Percentiles rank a stretch among this genome's conserved stretches.
These are phyloP conservation scores for Alcis repandata DNA, from an alignment of 2,888 invertebrate species.

Conservation along the genomic window DNA sequence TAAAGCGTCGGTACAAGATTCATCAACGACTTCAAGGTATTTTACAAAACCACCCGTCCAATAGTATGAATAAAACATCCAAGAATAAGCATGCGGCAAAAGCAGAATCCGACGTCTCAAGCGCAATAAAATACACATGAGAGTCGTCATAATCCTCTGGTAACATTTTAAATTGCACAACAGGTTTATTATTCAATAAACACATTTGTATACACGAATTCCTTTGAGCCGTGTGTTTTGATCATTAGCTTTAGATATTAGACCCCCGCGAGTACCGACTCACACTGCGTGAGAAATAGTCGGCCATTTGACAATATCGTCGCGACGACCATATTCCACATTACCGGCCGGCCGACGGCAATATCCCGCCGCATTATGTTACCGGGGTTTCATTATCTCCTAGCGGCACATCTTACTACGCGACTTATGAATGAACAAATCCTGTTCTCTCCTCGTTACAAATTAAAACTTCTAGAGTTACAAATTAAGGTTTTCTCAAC, in stretches of 20 bases:
- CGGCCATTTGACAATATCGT: slow-evolving; percentile 76
- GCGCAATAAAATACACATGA: slow-evolving; percentile 63
- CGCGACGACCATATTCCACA: slow-evolving; percentile 65
- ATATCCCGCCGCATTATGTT: slow-evolving; percentile 63
- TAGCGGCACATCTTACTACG: slow-evolving; percentile 56
- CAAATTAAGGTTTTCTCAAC: slow-evolving; percentile 35
- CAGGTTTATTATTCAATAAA: slow-evolving; percentile 76
- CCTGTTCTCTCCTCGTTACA: slow-evolving; percentile 48
- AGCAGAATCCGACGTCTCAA: slow-evolving; percentile 56
- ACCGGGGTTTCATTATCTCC: slow-evolving; percentile 65
- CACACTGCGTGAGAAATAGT: slow-evolving; percentile 80
- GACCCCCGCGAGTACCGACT: slow-evolving; percentile 71
- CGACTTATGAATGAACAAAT: slow-evolving; percentile 55
- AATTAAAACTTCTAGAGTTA: slow-evolving; percentile 47
- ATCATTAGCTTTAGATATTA: slow-evolving; percentile 77
- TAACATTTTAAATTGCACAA: slow-evolving; percentile 69
- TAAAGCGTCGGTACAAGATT: slow-evolving; percentile 40
- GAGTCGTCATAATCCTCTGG: slow-evolving; percentile 62
- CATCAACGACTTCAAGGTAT: slow-evolving; percentile 44
- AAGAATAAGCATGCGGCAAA: slow-evolving; percentile 53
- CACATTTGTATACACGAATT: slow-evolving; percentile 73
- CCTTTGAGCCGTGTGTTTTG: slow-evolving; percentile 72
- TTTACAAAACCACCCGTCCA: slow-evolving; percentile 59
- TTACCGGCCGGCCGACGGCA: slow-evolving; percentile 57
- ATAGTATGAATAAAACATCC: slow-evolving; percentile 63